Evolutionary conservation across 64 coral and sea anemone species (phyloP), one percentile per base, ranked within the genome.

Genomic region (Pocillopora damicornis): DNA sequence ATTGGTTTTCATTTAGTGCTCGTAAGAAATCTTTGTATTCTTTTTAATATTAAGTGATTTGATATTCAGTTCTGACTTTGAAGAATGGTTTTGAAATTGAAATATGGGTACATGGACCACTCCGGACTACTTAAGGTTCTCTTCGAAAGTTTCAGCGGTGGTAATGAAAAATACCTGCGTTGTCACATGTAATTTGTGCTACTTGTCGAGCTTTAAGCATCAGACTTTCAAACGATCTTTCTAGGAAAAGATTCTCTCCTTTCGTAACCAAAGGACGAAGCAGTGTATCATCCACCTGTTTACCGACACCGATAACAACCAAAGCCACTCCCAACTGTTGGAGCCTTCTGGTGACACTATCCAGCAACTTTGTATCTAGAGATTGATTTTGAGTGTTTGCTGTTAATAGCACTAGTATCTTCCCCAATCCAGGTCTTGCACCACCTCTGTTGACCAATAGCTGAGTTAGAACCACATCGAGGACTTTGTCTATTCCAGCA

Each of bases 401-500:
- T 20, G 79, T 63, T 9, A 92, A 15, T 11, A 92, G 0, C 6
- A 92, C 76, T 61, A 92, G 62, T 16, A 92, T 88, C 57, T 92
- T 89, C 13, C 86, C 26, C 22, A 88, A 77, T 56, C 86, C 90
- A 23, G 76, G 77, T 34, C 94, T 86, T 13, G 87, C 76, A 58
- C 90, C 94, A 60, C 79, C 75, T 67, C 78, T 57, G 4, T 51
- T 16, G 18, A 69, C 78, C 73, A 95, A 79, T n/a, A 95, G 58
- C 17, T 76, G 25, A 1, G 83, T 57, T 14, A 76, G 9, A 14
- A 87, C 94, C 17, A 92, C 45, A 20, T 75, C 80, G 3, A 95
- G 59, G 6, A 90, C 90, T 22, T 88, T 79, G 36, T 95, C 87
- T 34, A 92, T 61, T 11, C 75, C 71, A 65, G 90, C 88, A 37